phyloP scores from a whole-genome alignment of 2,888 invertebrate species.

The Seladonia tumulorum region DNA sequence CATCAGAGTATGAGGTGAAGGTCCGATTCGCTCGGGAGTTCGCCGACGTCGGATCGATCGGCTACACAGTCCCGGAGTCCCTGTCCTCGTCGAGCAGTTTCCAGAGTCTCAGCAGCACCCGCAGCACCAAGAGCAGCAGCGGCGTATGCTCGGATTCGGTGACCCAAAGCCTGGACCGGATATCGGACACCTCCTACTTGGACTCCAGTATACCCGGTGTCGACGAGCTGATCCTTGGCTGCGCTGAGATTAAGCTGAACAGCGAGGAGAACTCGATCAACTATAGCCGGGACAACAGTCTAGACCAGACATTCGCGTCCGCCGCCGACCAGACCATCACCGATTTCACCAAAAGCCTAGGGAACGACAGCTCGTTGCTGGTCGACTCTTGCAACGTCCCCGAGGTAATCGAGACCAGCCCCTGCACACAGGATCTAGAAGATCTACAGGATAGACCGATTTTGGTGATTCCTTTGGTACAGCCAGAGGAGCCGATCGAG shows the following conservation, averaged over 20 bases:
- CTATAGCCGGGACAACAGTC: constrained; percentile 68
- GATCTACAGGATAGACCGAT: constrained; percentile 29
- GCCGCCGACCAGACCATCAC: constrained; percentile 69
- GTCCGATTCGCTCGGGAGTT: constrained; percentile 80
- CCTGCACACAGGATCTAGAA: neutral
- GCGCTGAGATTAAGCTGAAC: constrained; percentile 73
- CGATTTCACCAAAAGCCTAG: constrained; percentile 40
- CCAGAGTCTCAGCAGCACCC: constrained; percentile 77
- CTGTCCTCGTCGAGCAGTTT: constrained; percentile 80
- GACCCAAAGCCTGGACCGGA: constrained; percentile 66
- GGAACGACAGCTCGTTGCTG: neutral
- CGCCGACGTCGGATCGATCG: constrained; percentile 71
- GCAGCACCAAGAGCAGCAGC: constrained; percentile 77
- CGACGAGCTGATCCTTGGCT: constrained; percentile 78
- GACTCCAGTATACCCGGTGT: constrained; percentile 75
- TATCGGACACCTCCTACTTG: constrained; percentile 69
- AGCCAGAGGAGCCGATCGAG: constrained; percentile 18
- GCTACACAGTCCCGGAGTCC: constrained; percentile 65
- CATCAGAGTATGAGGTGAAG: constrained; percentile 78
- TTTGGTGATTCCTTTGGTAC: neutral
- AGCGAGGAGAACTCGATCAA: constrained; percentile 50
- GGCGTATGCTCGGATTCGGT: constrained; percentile 70
- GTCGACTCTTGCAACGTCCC: neutral
- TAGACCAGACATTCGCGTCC: constrained; percentile 77
- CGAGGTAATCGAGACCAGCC: neutral